Conservation (phyloP, 2,888 invertebrate genomes). For the Willowsia nigromaculata region DNA sequence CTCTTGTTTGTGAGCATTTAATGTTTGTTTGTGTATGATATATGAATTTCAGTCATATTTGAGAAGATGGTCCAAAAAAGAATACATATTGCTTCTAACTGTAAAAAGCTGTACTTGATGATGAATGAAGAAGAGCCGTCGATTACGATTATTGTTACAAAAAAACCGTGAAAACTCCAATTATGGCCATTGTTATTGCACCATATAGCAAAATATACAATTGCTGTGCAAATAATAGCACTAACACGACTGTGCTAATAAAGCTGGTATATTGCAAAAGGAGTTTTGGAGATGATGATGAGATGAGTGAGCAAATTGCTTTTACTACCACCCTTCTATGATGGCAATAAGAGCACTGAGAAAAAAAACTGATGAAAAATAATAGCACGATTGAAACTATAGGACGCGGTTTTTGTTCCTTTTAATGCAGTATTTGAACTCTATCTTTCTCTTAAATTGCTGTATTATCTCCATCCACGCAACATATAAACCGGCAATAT, state of each 20-base stretch:
- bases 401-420: not conserved
- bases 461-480: not conserved
- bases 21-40: too few relatives aligned
- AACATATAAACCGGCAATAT: not conserved
- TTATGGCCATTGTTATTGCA: not conserved
- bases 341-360: not conserved
- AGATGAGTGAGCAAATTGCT: conserved; percentile 12
- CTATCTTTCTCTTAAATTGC: conserved; percentile 17
- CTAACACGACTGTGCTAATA: conserved; percentile 10
- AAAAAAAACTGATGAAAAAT: not conserved
- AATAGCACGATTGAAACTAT: too few relatives aligned
- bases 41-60: too few relatives aligned
- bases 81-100: too few relatives aligned
- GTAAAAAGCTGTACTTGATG: not conserved
- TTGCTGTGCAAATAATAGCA: not conserved
- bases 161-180: not conserved
- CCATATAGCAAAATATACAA: not conserved
- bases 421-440: conserved; percentile 14
- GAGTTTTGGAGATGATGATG: not conserved
- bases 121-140: not conserved
- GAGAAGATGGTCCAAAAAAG: too few relatives aligned
- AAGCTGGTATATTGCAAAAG: not conserved
- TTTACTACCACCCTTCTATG: not conserved
- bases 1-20: too few relatives aligned
- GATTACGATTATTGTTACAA: not conserved